Conservation (phyloP, 2,888 invertebrate genomes). For the Camptogramma bilineatum region DNA sequence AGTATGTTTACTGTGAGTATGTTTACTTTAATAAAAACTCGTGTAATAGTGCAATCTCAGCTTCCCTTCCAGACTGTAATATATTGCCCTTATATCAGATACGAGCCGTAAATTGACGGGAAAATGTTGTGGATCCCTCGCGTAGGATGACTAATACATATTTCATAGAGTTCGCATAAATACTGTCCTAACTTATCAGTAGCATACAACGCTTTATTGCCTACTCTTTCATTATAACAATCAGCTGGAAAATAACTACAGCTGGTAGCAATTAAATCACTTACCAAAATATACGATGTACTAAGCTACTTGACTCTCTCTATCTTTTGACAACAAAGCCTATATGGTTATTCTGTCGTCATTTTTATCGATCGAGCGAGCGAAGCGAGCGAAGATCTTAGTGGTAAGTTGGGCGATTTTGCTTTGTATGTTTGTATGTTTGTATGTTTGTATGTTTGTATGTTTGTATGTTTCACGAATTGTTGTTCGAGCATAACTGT, state of each 20-base stretch:
- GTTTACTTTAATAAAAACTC: constrained; percentile 61
- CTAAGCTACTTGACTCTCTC: no score
- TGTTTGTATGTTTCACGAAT: no score
- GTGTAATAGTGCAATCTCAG: constrained; percentile 70
- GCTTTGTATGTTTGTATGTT: no score
- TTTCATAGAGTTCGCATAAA: constrained; percentile 61
- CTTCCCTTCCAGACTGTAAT: constrained; percentile 68
- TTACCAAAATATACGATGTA: neutral
- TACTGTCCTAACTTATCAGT: constrained; percentile 8
- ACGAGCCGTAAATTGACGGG: constrained; percentile 68
- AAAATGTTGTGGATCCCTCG: constrained; percentile 68
- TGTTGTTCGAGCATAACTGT: no score
- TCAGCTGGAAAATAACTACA: neutral
- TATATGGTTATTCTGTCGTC: no score
- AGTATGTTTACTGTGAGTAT: constrained; percentile 43
- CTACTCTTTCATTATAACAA: neutral
- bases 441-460: no score
- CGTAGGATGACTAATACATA: constrained; percentile 67
- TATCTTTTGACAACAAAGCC: neutral
- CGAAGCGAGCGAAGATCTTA: no score
- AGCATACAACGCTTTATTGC: neutral
- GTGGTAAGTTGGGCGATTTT: no score
- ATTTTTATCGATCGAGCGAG: no score
- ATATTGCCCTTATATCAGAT: constrained; percentile 72
- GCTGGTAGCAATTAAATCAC: neutral